These are phyloP conservation scores for Drosophila melanogaster DNA, from an alignment of 1,140 invertebrate species.

Conservation along the genomic window DNA sequence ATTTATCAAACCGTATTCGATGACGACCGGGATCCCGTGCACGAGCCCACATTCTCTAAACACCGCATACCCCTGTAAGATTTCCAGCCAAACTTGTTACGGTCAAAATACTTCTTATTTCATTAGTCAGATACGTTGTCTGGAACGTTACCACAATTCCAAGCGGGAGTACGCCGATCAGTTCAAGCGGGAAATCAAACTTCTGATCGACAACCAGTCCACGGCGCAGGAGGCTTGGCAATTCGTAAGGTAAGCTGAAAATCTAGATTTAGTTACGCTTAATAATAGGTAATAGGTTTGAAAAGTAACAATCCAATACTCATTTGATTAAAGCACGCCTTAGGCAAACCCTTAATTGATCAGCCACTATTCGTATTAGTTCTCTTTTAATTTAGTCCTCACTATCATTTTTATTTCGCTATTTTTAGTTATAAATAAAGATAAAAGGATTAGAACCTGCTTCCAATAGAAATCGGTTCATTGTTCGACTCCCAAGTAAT, in stretches of 20 bases:
- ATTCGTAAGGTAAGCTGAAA: slow-evolving; percentile 21
- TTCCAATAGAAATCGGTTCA: too few species aligned
- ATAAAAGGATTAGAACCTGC: too few species aligned
- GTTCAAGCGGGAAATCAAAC: slow-evolving; percentile 35
- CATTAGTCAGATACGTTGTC: slow-evolving; percentile 29
- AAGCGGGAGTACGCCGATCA: slow-evolving; percentile 17
- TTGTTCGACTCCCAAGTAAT: too few species aligned
- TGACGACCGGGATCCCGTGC: slow-evolving; percentile 3
- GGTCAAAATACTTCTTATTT: background rate
- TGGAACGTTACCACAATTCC: slow-evolving; percentile 16
- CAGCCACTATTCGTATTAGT: too few species aligned
- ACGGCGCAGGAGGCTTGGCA: slow-evolving; percentile 34
- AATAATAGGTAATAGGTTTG: background rate
- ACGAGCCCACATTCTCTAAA: slow-evolving; percentile 16
- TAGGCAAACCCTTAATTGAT: too few species aligned
- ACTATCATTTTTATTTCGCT: too few species aligned
- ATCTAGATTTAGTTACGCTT: background rate
- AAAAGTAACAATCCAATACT: too few species aligned
- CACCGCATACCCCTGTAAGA: slow-evolving; percentile 35
- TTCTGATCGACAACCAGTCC: slow-evolving; percentile 39
- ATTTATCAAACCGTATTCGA: slow-evolving; percentile 1
- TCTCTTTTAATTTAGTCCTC: too few species aligned
- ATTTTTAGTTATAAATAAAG: too few species aligned
- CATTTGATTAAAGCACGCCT: too few species aligned
- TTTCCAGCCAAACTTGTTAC: background rate